Percentiles rank a stretch among this genome's conserved stretches.
These are phyloP conservation scores for Melospiza georgiana DNA, from an alignment of 2,113 vertebrate genomes.

Conservation along the genomic window DNA sequence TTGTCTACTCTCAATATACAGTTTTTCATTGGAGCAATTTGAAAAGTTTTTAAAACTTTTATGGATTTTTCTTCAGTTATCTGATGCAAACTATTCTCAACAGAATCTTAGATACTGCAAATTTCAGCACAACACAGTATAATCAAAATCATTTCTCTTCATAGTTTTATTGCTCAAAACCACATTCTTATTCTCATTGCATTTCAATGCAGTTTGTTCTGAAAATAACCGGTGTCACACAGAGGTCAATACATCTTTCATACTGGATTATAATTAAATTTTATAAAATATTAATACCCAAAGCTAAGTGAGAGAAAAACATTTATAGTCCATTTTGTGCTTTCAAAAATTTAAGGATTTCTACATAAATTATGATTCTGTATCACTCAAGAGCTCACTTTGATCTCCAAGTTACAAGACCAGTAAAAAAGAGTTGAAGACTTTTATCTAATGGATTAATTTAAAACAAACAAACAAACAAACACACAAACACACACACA, in stretches of 20 bases:
- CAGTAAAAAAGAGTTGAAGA: background rate
- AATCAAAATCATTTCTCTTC: background rate
- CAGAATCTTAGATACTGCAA: background rate
- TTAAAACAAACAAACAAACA: background rate
- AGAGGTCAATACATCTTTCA: background rate
- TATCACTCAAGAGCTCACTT: background rate
- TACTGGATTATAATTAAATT: background rate
- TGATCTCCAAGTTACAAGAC: background rate
- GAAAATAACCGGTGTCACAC: background rate
- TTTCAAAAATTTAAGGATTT: background rate
- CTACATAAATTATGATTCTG: background rate
- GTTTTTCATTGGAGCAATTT: background rate
- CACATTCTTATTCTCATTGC: background rate
- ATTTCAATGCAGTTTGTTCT: background rate
- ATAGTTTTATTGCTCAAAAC: background rate
- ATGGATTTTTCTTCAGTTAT: background rate
- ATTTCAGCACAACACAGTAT: background rate
- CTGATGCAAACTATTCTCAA: background rate
- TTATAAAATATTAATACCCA: conserved; percentile 1
- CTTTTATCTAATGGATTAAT: background rate
- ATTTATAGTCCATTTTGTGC: background rate
- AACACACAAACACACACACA: background rate
- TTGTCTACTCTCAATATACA: background rate
- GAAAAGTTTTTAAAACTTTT: background rate
- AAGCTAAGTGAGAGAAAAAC: background rate